Base-by-base conservation (phyloP, 2,113 vertebrate genomes). In the Macroglossus sobrinus region DNA sequence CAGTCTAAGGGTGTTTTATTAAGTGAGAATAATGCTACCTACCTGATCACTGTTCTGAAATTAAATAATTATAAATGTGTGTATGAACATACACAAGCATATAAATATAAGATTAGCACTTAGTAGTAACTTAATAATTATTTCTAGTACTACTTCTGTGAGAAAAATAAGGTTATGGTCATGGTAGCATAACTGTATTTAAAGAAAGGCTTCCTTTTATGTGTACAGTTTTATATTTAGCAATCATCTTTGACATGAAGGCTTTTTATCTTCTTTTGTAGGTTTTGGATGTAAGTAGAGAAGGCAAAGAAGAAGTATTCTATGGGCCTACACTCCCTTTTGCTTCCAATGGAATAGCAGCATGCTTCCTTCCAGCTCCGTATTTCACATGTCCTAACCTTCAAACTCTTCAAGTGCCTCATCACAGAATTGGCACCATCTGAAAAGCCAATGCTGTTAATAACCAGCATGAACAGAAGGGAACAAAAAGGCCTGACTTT, bases 251-350 rank as follows among this genome's bases (percentile, higher is more conserved):
- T 84, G 87, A 79, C 16, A 0, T 68, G 26, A 50, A 30, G n/a
- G 30, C 30, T 19, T 95, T 69, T 12, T 0, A 3, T 97, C 96
- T 95, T 94, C 40, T 96, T 88, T 85, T 84, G 53, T 96, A 99
- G 99, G 99, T 99, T 91, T 97, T 99, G 98, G 99, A 99, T 96
- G 99, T 99, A 57, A 99, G 99, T 94, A 98, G 98, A 78, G 99
- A 99, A 97, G 99, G 99, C 89, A 99, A 99, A 97, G 99, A 99
- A 97, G 99, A 99, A 97, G 99, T 99, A 0, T 99, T 99, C 98
- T 99, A 99, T 5, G 99, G 99, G 43, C 99, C 99, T 15, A 99
- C 99, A 0, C 98, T 99, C 68, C 99, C 99, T 4, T 99, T 99
- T 0, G 99, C 99, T 97, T 99, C 99, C 93, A 99, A 99, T 3